These are phyloP conservation scores for Nyctibius grandis DNA, from an alignment of 2,797 vertebrate genomes.

Conservation along the genomic window DNA sequence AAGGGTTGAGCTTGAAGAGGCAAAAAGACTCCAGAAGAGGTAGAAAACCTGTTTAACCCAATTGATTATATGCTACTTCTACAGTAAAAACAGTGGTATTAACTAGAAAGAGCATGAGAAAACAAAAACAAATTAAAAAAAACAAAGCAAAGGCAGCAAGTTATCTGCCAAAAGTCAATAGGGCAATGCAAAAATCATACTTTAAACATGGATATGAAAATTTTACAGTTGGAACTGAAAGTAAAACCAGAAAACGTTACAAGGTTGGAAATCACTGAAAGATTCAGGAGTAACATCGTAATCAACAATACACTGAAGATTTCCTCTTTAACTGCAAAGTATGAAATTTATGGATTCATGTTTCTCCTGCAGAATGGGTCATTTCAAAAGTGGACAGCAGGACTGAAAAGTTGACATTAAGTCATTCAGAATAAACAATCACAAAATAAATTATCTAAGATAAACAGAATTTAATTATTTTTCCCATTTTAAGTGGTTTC, in stretches of 20 bases:
- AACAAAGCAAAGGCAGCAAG: neutral
- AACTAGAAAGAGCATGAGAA: neutral
- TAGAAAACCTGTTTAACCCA: constrained; percentile 17
- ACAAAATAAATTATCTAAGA: neutral
- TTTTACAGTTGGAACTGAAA: neutral
- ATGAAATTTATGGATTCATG: neutral
- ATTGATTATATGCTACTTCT: neutral
- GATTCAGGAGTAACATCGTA: neutral
- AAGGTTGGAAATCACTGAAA: neutral
- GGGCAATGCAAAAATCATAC: neutral
- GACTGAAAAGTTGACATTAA: neutral
- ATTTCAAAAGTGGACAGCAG: constrained; percentile 20
- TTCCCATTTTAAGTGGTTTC: neutral
- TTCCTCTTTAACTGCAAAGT: neutral
- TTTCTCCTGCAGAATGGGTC: neutral
- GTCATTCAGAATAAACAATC: neutral
- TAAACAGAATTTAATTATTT: neutral
- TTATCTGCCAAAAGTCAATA: neutral
- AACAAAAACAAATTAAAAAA: neutral
- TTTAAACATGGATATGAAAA: neutral
- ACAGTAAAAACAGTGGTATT: neutral
- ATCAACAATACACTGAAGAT: neutral
- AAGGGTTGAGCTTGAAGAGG: neutral
- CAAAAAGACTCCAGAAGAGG: neutral
- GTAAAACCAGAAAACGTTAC: neutral